Conservation (phyloP, 2,797 vertebrate species). For the Leontocebus nigricollis region DNA sequence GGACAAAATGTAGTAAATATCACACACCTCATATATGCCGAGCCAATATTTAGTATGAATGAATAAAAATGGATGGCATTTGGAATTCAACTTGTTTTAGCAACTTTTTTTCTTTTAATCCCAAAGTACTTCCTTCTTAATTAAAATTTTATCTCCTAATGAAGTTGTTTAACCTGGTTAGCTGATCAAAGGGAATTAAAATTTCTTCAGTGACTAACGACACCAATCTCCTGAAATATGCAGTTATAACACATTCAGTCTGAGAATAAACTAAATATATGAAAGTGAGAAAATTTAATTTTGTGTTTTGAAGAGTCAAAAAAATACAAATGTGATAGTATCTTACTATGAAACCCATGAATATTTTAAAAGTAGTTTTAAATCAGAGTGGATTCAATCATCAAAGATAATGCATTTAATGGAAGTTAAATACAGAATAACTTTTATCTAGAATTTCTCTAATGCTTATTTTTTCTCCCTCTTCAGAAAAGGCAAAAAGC, state of each 20-base stretch:
- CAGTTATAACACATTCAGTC: constrained; percentile 26
- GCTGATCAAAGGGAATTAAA: constrained; percentile 56
- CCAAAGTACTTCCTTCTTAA: constrained; percentile 39
- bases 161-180: constrained; percentile 50
- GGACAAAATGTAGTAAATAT: background rate
- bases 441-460: constrained; percentile 31
- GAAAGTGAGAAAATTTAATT: constrained; percentile 64
- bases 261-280: constrained; percentile 41
- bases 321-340: constrained; percentile 31
- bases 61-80: background rate
- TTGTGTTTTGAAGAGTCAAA: constrained; percentile 52
- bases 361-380: constrained; percentile 45
- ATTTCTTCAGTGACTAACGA: constrained; percentile 34
- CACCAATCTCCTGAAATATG: constrained; percentile 45
- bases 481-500: background rate
- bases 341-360: constrained; percentile 18
- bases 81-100: constrained; percentile 15
- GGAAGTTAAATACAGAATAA: background rate
- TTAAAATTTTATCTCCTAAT: constrained; percentile 57
- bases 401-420: constrained; percentile 41
- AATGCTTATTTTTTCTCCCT: background rate
- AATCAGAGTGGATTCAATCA: constrained; percentile 41
- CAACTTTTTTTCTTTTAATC: background rate
- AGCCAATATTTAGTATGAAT: background rate
- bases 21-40: background rate